A percentile compares a stretch with the other conserved stretches of the same genome.
Conservation (phyloP, 2,888 invertebrate genomes). For the Apamea monoglypha region DNA sequence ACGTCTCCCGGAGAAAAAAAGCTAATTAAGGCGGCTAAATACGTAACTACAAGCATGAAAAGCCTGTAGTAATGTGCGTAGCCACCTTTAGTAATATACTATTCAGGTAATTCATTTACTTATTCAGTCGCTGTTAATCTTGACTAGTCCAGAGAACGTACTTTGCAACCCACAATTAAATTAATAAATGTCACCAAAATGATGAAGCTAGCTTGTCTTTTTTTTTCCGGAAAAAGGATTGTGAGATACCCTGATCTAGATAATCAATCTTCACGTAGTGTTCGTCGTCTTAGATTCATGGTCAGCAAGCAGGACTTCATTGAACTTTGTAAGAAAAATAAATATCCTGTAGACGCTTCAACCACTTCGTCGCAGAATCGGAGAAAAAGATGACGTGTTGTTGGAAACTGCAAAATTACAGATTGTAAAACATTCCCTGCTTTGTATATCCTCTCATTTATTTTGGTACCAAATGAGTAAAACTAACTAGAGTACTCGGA, state of each 20-base stretch:
- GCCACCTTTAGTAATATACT: neutral
- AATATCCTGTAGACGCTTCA: constrained; percentile 25
- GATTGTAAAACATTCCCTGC: constrained; percentile 33
- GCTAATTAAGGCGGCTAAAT: neutral
- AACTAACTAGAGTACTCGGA: neutral
- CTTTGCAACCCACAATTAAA: neutral
- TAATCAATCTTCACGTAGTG: neutral
- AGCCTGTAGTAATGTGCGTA: neutral
- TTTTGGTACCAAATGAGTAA: neutral
- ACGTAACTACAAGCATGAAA: neutral
- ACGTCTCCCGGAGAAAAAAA: no score
- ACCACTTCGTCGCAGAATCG: constrained; percentile 28
- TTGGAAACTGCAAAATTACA: constrained; percentile 53
- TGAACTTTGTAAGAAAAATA: constrained; percentile 1
- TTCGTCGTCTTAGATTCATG: constrained; percentile 19
- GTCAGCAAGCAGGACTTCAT: constrained; percentile 13
- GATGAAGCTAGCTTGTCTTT: neutral
- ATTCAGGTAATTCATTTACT: neutral
- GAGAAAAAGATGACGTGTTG: constrained; percentile 20
- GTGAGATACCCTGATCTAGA: constrained; percentile 6
- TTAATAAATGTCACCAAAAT: neutral
- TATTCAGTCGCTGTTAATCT: neutral
- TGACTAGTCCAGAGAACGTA: neutral
- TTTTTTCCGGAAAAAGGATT: neutral
- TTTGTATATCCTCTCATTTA: neutral